Base-by-base conservation (phyloP, 2,888 invertebrate species). In the Drosophila nr. perissopoda region DNA sequence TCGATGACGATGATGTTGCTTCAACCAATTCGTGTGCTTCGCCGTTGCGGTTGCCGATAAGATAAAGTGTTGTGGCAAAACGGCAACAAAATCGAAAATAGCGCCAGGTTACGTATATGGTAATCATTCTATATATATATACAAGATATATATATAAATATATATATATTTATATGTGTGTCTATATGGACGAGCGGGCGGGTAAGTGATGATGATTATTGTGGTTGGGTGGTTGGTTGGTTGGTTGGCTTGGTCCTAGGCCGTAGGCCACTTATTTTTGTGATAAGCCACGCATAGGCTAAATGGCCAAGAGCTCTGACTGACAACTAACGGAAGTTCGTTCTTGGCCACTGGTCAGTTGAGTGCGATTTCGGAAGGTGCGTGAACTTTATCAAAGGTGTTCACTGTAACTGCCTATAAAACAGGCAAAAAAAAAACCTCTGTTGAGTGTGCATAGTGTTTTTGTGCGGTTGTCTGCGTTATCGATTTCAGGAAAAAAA, bases 51-150 rank as follows among this genome's bases (percentile, higher is more conserved):
- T 80, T 62, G 66, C 63, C 78, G 85, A 85, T 85, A 87, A 85
- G 85, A 85, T 85, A 89, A 85, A 72, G 56, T 72, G 56, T 72
- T 69, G 71, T 68, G 53, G 73, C 87, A 74, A 75, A 88, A 84
- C 58, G 73, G 69, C 67, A 82, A 75, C 69, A 71, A 84, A 87
- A 86, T 88, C 86, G 87, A 90, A 88, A 83, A 80, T 86, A 82
- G 80, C 80, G 54, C 52, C 73, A 73, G 71, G 73, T 80, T 80
- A 78, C 80, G 77, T 82, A 62, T 89, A 87, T 88, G 80, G 75
- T 78, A 83, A 84, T 89, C 65, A 74, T 73, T 76, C 73, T 38
- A 33, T 40, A 36, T 51, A 45, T 29, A 31, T 16, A 38, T 33
- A 31, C n/a, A n/a, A 8, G 8, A 31, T 18, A 38, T n/a, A n/a